These are phyloP conservation scores for Thripadectes ignobilis DNA, from an alignment of 2,797 vertebrate genomes.

Conservation along the genomic window DNA sequence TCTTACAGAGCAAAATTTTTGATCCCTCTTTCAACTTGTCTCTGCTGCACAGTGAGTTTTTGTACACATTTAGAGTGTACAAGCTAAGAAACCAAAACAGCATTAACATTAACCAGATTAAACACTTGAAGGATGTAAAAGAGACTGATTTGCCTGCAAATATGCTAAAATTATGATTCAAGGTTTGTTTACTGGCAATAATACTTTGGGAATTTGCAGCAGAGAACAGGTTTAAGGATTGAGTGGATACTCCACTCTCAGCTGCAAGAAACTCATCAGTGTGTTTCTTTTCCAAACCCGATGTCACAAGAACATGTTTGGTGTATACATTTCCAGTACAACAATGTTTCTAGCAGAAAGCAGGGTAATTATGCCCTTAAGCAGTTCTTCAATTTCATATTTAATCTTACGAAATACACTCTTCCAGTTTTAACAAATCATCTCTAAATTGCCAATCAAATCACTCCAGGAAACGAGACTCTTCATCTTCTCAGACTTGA, in stretches of 20 bases:
- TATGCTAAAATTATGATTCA: neutral
- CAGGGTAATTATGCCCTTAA: conserved; percentile 30
- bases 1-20: neutral
- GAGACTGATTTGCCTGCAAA: neutral
- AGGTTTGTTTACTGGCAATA: neutral
- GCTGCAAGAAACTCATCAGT: neutral
- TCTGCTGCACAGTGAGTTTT: neutral
- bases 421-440: conserved; percentile 41
- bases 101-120: neutral
- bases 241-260: neutral
- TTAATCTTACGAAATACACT: conserved; percentile 29
- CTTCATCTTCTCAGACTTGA: conserved; percentile 10
- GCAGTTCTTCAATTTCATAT: conserved; percentile 35
- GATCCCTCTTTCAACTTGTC: neutral
- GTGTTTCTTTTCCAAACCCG: neutral
- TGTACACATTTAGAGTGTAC: neutral
- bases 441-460: conserved; percentile 51
- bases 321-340: neutral
- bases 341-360: neutral
- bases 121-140: neutral
- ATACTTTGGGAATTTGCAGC: neutral
- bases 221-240: neutral
- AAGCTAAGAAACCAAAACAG: neutral
- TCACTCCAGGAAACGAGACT: conserved; percentile 30
- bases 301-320: neutral